Evolutionary conservation across 2,113 vertebrate genomes (phyloP).

Genomic region (Megatriorchis doriae): DNA sequence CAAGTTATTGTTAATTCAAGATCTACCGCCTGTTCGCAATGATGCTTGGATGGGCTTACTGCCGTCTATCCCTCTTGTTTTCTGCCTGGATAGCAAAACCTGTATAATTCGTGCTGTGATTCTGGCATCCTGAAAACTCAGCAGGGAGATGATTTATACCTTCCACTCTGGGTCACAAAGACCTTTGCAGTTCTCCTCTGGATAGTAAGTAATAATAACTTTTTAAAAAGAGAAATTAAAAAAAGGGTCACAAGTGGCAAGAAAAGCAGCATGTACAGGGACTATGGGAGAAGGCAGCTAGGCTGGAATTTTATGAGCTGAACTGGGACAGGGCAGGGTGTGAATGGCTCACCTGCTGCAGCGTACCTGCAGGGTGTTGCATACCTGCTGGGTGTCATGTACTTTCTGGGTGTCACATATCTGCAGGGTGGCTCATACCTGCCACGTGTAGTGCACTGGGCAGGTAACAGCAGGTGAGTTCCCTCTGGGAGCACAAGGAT

Average conservation of each 20-base stretch:
- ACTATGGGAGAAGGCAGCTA: neutral
- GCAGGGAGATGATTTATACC: neutral
- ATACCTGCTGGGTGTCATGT: too few species aligned
- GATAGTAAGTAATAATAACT: neutral
- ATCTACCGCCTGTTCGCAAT: neutral
- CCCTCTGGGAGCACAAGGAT: neutral
- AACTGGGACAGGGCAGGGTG: neutral
- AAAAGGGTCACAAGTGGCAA: neutral
- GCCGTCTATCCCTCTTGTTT: neutral
- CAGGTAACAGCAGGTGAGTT: neutral
- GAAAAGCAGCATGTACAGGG: neutral
- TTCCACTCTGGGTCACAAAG: neutral
- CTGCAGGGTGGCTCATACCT: neutral
- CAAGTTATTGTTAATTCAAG: neutral
- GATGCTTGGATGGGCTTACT: neutral
- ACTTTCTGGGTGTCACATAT: too few species aligned
- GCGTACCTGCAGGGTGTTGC: accelerated
- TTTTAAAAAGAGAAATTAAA: neutral
- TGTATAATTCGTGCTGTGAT: neutral
- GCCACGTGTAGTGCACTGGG: accelerated
- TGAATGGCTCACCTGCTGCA: neutral
- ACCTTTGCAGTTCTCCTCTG: neutral
- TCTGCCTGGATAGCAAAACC: neutral
- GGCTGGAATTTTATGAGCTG: neutral
- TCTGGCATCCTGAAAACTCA: neutral